phyloP scores from a whole-genome alignment of 2,888 invertebrate genomes.

The Eupeodes latifasciatus region DNA sequence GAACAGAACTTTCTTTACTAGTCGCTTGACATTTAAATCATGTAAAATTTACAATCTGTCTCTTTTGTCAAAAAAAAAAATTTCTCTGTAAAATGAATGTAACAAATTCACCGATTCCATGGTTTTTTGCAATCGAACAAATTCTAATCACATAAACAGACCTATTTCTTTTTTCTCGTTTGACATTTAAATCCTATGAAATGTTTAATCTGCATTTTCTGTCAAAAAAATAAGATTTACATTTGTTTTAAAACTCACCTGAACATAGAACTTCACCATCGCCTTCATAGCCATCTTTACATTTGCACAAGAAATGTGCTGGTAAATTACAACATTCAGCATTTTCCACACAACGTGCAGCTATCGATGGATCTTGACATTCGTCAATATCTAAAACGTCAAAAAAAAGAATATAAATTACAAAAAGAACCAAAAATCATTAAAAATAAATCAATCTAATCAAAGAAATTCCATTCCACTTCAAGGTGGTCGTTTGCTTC shows the following conservation, averaged over 20 bases:
- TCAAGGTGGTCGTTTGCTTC: conserved; percentile 45
- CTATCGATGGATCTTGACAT: conserved; percentile 94
- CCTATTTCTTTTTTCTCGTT: too few relatives aligned
- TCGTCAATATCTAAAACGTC: conserved; percentile 96
- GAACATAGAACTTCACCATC: conserved; percentile 94
- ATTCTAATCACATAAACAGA: too few relatives aligned
- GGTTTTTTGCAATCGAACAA: too few relatives aligned
- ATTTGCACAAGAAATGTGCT: conserved; percentile 97
- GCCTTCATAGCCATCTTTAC: conserved; percentile 94
- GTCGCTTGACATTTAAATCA: too few relatives aligned
- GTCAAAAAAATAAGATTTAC: too few relatives aligned
- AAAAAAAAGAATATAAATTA: conserved; percentile 87
- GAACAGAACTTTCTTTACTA: too few relatives aligned
- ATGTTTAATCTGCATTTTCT: too few relatives aligned
- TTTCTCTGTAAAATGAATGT: too few relatives aligned
- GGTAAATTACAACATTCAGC: conserved; percentile 98
- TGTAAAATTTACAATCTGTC: too few relatives aligned
- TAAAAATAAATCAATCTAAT: conserved; percentile 36
- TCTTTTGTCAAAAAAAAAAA: too few relatives aligned
- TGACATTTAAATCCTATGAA: too few relatives aligned
- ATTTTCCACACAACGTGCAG: conserved; percentile 94
- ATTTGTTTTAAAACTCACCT: conserved; percentile 86
- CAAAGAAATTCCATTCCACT: conserved; percentile 2
- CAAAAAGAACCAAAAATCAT: conserved; percentile 28
- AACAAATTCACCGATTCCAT: too few relatives aligned